A percentile compares a stretch with the other conserved stretches of the same genome.
Conservation (phyloP, 2,888 invertebrate species). For the Epiblema foenella region DNA sequence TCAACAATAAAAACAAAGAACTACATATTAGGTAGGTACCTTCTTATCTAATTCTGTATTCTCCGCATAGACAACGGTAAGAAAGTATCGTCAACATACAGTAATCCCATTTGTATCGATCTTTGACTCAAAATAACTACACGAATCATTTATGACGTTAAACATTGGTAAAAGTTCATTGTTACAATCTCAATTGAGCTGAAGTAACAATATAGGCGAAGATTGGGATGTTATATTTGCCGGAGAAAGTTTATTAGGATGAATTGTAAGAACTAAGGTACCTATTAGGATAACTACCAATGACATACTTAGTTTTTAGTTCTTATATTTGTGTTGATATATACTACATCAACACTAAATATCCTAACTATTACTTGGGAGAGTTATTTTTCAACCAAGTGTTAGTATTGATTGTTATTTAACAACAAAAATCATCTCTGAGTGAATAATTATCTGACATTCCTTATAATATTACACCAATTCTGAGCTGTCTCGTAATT, state of each 20-base stretch:
- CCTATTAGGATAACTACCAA: too few relatives aligned
- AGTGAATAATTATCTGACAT: neutral
- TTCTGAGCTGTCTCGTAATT: constrained; percentile 1
- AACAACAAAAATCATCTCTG: too few relatives aligned
- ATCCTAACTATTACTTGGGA: too few relatives aligned
- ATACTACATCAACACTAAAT: too few relatives aligned
- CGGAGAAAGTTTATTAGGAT: constrained; percentile 19
- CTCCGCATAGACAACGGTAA: constrained; percentile 13
- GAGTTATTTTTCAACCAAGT: too few relatives aligned
- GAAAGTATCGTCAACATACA: constrained; percentile 17
- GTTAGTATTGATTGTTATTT: too few relatives aligned
- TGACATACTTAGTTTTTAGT: too few relatives aligned
- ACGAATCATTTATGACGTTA: constrained; percentile 13
- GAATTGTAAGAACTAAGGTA: neutral
- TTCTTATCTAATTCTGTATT: constrained; percentile 17
- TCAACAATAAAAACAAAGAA: neutral
- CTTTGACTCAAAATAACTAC: constrained; percentile 23
- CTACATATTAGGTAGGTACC: neutral
- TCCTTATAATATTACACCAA: constrained; percentile 11
- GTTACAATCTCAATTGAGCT: constrained; percentile 1
- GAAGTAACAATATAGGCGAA: too few relatives aligned
- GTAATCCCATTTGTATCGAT: constrained; percentile 10
- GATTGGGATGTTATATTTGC: neutral
- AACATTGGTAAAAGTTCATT: constrained; percentile 24
- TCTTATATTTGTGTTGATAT: too few relatives aligned